Base-by-base conservation (phyloP, 2,888 invertebrate genomes). In the Alitta virens region DNA sequence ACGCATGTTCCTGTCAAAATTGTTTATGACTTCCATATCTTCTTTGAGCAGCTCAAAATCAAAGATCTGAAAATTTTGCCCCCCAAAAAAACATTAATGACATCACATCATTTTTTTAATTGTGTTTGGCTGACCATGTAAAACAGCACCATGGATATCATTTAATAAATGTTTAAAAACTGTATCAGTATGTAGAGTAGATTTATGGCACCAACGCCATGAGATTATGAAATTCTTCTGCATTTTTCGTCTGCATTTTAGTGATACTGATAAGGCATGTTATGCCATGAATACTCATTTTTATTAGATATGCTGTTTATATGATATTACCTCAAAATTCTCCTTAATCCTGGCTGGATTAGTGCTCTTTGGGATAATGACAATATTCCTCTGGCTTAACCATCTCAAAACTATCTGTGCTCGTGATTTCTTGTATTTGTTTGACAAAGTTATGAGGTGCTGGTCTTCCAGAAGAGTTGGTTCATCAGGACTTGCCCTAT, bases 341-440 rank as follows among this genome's bases (percentile, higher is more conserved):
- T 91, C 87, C 73, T 85, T 85, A 24, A 94, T 87, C 65, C 93
- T 86, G 7, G 83, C 76, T 0, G 88, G 83, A 79, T 89, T 90
- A 2, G 89, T 89, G 78, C 92, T 93, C 80, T 94, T 94, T 2
- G 94, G 94, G 74, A 94, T 92, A 42, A 88, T 88, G 9, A 86
- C 86, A 38, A 92, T 81, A 12, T 88, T 89, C 53, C 86, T 86
- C 78, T 94, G 91, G 9, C 91, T 73, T 16, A 87, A 84, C 81
- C 89, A 89, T 55, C 90, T 86, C 2, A 94, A 82, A 43, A 91
- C 82, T 26, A 79, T 72, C 75, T 80, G 79, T n/a, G 77, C 77
- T n/a, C 80, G 72, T 16, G 77, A 67, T 63, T 77, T 77, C 43
- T 69, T 70, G 64, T 77, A 72, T 42, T 71, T 72, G 63, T 72